Percentiles rank a stretch among this genome's conserved stretches.
phyloP scores from a whole-genome alignment of 2,113 vertebrate species.

The Meriones unguiculatus region DNA sequence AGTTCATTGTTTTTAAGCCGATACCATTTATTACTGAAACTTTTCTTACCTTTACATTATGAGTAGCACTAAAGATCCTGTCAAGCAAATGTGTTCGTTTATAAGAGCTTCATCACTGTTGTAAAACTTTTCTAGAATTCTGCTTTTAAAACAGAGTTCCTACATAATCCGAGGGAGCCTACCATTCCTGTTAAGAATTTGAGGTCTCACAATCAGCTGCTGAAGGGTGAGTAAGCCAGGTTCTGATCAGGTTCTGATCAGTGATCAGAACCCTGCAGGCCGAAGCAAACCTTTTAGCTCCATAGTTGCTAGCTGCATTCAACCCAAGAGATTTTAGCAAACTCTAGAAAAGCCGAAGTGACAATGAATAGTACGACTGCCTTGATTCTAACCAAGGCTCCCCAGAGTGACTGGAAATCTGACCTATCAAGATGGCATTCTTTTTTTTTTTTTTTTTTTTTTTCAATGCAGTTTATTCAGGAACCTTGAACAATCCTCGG shows the following conservation, averaged over 20 bases:
- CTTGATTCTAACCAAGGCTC: not conserved
- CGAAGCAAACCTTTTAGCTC: not conserved
- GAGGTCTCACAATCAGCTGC: not conserved
- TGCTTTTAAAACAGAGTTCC: not conserved
- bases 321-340: not conserved
- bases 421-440: not conserved
- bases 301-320: not conserved
- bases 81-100: not conserved
- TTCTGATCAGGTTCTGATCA: too few relatives aligned
- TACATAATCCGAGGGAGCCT: not conserved
- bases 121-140: not conserved
- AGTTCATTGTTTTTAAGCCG: not conserved
- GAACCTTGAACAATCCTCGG: too few relatives aligned
- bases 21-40: not conserved
- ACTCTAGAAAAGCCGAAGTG: not conserved
- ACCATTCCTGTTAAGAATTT: not conserved
- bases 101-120: not conserved
- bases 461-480: too few relatives aligned
- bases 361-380: too few relatives aligned
- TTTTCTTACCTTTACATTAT: not conserved
- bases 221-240: not conserved
- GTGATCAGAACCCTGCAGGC: not conserved
- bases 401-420: not conserved
- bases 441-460: too few relatives aligned
- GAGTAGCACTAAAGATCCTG: not conserved